Evolutionary conservation across 2,797 vertebrate species (phyloP).

Genomic region (Xerus rutilus): DNA sequence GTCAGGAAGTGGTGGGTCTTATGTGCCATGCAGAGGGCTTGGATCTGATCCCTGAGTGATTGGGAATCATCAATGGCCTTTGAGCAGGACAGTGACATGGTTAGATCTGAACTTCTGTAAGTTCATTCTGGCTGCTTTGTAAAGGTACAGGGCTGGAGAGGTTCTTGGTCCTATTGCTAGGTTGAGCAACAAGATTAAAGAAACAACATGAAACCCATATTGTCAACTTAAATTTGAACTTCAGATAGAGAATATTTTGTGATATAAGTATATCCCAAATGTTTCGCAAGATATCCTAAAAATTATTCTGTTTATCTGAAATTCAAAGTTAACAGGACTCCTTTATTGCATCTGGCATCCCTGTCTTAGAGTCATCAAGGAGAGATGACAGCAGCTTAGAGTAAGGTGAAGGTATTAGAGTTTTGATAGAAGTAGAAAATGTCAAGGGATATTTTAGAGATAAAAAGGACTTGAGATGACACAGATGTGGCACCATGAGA

Average conservation of each 20-base stretch:
- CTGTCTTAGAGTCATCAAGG: background rate
- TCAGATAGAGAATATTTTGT: constrained; percentile 28
- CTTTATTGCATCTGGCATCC: background rate
- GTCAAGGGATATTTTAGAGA: background rate
- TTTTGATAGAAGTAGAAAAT: background rate
- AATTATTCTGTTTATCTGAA: constrained; percentile 29
- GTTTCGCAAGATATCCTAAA: background rate
- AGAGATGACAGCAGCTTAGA: background rate
- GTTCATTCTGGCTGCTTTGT: background rate
- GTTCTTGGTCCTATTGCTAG: constrained; percentile 23
- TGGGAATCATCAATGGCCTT: background rate
- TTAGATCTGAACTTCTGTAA: constrained; percentile 26
- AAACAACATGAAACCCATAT: constrained; percentile 42
- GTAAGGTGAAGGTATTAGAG: background rate
- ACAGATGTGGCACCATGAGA: background rate
- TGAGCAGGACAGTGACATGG: background rate
- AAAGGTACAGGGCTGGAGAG: background rate
- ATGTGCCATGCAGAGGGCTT: background rate
- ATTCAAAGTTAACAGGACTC: constrained; percentile 11
- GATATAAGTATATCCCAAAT: constrained; percentile 10
- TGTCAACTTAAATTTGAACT: constrained; percentile 13
- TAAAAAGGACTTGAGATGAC: background rate
- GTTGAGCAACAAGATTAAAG: constrained; percentile 54
- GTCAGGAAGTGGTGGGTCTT: background rate
- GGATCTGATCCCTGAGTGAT: background rate